These are phyloP conservation scores for Fopius arisanus DNA, from an alignment of 1,140 invertebrate species.

Conservation along the genomic window DNA sequence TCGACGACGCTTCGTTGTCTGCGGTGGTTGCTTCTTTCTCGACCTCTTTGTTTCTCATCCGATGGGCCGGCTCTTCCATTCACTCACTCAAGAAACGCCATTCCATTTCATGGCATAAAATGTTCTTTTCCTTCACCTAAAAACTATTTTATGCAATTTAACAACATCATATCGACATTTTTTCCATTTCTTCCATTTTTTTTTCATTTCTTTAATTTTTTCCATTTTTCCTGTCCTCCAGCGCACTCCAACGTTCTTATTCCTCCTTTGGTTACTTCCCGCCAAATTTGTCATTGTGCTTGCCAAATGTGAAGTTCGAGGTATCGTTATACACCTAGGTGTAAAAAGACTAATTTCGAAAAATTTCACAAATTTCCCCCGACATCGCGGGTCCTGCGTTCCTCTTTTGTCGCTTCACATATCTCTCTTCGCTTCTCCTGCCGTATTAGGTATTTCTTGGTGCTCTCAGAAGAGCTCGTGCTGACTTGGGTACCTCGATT, in stretches of 20 bases:
- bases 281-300: too few species aligned
- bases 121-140: not conserved
- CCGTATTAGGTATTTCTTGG: not conserved
- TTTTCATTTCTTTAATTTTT: constrained; percentile 12
- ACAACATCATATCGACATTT: not conserved
- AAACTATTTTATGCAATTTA: not conserved
- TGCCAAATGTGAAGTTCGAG: too few species aligned
- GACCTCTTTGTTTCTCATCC: not conserved
- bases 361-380: constrained; percentile 21
- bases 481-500: not conserved
- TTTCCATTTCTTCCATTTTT: too few species aligned
- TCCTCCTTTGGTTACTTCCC: too few species aligned
- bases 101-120: not conserved
- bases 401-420: not conserved
- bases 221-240: too few species aligned
- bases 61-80: not conserved
- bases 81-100: not conserved
- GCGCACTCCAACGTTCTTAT: too few species aligned
- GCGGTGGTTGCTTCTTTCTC: constrained; percentile 5
- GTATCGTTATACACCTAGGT: too few species aligned
- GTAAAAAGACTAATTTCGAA: too few species aligned
- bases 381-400: constrained; percentile 15
- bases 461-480: not conserved
- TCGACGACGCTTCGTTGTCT: constrained; percentile 45
- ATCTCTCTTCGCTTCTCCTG: not conserved